These are phyloP conservation scores for Cherax destructor DNA, from an alignment of 1,140 invertebrate species.

Conservation along the genomic window DNA sequence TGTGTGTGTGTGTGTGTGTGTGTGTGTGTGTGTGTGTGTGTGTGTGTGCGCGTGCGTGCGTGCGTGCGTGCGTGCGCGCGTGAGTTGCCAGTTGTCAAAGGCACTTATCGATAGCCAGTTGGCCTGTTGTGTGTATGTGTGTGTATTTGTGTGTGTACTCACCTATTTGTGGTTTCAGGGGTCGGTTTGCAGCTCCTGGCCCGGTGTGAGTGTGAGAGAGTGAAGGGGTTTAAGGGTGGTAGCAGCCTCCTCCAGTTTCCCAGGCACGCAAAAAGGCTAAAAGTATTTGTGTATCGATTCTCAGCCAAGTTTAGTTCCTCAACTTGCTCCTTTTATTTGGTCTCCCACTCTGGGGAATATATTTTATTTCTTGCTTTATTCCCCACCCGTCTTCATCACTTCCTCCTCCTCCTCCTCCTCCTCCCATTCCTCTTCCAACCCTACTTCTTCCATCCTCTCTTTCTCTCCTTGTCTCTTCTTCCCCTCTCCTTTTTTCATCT, in stretches of 20 bases:
- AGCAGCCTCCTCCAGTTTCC: slow-evolving; percentile 1
- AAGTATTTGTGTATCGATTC: slow-evolving; percentile 45
- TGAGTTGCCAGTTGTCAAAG: too few relatives aligned
- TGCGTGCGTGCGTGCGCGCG: background rate
- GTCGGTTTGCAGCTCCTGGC: too few relatives aligned
- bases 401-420: background rate
- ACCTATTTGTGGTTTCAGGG: too few relatives aligned
- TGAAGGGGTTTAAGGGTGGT: background rate
- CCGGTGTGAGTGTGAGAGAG: background rate
- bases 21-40: slow-evolving; percentile 22
- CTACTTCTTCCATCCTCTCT: too few relatives aligned
- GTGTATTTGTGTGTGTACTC: too few relatives aligned
- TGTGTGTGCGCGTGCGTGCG: slow-evolving; percentile 13
- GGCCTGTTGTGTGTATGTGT: too few relatives aligned
- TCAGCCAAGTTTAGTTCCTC: slow-evolving; percentile 17
- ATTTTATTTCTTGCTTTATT: slow-evolving; percentile 8
- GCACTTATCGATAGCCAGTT: too few relatives aligned
- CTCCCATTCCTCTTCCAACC: background rate
- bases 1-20: slow-evolving; percentile 31
- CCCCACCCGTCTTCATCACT: background rate
- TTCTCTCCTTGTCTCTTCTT: background rate
- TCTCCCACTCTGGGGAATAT: slow-evolving; percentile 21
- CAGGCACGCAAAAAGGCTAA: slow-evolving; percentile 37
- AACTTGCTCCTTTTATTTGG: slow-evolving; percentile 23
- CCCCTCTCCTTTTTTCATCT: background rate